Conservation (phyloP, 1,140 invertebrate genomes). For the Pentalonia nigronervosa region DNA sequence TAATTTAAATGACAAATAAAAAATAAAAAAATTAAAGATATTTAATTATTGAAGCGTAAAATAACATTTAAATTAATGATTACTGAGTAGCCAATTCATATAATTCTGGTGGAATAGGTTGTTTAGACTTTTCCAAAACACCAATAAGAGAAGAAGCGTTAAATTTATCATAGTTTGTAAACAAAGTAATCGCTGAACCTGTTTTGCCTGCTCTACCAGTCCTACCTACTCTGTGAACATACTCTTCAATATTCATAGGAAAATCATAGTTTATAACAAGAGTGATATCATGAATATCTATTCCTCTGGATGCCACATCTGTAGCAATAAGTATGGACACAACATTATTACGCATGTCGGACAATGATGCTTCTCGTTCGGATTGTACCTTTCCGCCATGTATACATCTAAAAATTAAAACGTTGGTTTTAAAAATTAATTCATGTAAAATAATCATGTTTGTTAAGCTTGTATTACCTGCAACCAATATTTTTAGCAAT, state of each 20-base stretch:
- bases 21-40: no score
- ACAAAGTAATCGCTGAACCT: slow-evolving; percentile 80
- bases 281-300: slow-evolving; percentile 65
- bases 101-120: slow-evolving; percentile 18
- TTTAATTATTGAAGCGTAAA: background rate
- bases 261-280: slow-evolving; percentile 94
- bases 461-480: background rate
- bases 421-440: background rate
- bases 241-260: slow-evolving; percentile 87
- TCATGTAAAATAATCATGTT: background rate
- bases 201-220: slow-evolving; percentile 87
- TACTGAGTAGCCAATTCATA: background rate
- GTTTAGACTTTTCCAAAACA: slow-evolving; percentile 78
- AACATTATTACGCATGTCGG: slow-evolving; percentile 78
- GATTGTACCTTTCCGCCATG: slow-evolving; percentile 86
- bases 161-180: slow-evolving; percentile 81
- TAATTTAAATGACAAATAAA: no score
- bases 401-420: slow-evolving; percentile 68
- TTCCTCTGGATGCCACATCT: slow-evolving; percentile 90
- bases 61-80: background rate
- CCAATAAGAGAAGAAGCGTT: slow-evolving; percentile 80
- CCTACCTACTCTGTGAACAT: slow-evolving; percentile 93
- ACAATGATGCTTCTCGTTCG: slow-evolving; percentile 85
- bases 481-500: background rate
- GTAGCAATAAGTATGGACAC: slow-evolving; percentile 87